Base-by-base conservation (phyloP, 1,140 invertebrate genomes). In the Druon quercuslanigerum region DNA sequence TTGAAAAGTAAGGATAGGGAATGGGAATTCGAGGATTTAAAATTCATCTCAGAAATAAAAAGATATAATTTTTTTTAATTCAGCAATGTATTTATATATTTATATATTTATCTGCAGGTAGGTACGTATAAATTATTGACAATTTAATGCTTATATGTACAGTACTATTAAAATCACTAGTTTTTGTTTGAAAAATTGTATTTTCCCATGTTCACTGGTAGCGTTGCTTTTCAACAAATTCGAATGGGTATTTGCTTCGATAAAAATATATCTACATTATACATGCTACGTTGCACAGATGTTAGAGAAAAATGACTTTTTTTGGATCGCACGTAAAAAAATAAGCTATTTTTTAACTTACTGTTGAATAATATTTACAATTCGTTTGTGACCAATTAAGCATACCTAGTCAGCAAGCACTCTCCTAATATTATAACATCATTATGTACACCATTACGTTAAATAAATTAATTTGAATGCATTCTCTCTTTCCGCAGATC, bases 91-190 rank as follows among this genome's bases (percentile, higher is more conserved):
- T 77, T 50, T 76, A 50, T 79, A 70, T 77, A 78, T 82, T 80
- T 83, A 78, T 80, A 82, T 82, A 76, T 76, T 74, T 76, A 40
- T 79, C 56, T 78, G 71, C 57, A 52, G 33, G 33, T 75, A 71
- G 82, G 60, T 83, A 77, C 84, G 71, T 83, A 88, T 88, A 89
- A 88, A 88, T 88, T 87, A 87, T 79, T 75, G 76, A 75, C 74
- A 81, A 73, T 72, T 81, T 83, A 81, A 78, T 82, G 80, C 82
- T 60, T 82, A 83, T 76, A 82, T 83, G 52, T 86, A 81, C 86
- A 85, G 85, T 77, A 82, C 85, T 79, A 60, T 79, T 79, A 76
- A 72, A 79, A 86, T 87, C 82, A 85, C 71, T 83, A 75, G 79
- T 82, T 77, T 54, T 75, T 72, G 40, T 78, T 77, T 20, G 9